phyloP scores from a whole-genome alignment of 2,797 vertebrate genomes.

The Typhlichthys eigenmanni region DNA sequence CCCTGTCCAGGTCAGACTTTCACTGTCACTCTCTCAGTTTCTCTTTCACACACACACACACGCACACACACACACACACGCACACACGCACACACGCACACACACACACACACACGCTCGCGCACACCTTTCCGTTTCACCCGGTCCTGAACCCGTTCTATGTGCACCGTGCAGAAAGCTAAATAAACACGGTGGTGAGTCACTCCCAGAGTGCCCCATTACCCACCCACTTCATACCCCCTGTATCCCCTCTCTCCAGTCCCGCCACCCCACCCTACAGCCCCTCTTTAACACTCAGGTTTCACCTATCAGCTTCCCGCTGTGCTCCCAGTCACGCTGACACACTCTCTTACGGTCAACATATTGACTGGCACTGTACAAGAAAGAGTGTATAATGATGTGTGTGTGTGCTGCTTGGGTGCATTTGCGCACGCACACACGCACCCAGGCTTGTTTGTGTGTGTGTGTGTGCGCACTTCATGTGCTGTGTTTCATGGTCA shows the following conservation, averaged over 20 bases:
- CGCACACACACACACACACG: conserved; percentile 27
- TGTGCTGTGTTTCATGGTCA: conserved; percentile 25
- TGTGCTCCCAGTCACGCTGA: conserved; percentile 53
- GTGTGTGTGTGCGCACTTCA: neutral
- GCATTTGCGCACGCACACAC: conserved; percentile 5
- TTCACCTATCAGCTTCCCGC: conserved; percentile 66
- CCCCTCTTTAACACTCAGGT: conserved; percentile 57
- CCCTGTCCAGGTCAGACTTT: conserved; percentile 11
- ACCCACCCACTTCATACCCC: conserved; percentile 28
- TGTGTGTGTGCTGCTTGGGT: conserved; percentile 6
- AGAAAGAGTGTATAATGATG: neutral
- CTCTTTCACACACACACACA: conserved; percentile 16
- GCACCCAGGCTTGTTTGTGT: neutral
- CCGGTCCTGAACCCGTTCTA: conserved; percentile 65
- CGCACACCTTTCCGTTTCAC: conserved; percentile 71
- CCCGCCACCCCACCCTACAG: conserved; percentile 23
- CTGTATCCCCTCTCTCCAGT: conserved; percentile 26
- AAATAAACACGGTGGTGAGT: conserved; percentile 64
- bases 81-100: conserved; percentile 21
- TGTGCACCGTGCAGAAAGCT: conserved; percentile 57
- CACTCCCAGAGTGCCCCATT: conserved; percentile 50
- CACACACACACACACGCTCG: conserved; percentile 31
- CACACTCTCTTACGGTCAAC: conserved; percentile 57
- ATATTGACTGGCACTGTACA: conserved; percentile 23
- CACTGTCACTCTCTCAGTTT: neutral